A percentile compares a stretch with the other conserved stretches of the same genome.
Conservation (phyloP, 2,797 vertebrate species). For the Catharus ustulatus region DNA sequence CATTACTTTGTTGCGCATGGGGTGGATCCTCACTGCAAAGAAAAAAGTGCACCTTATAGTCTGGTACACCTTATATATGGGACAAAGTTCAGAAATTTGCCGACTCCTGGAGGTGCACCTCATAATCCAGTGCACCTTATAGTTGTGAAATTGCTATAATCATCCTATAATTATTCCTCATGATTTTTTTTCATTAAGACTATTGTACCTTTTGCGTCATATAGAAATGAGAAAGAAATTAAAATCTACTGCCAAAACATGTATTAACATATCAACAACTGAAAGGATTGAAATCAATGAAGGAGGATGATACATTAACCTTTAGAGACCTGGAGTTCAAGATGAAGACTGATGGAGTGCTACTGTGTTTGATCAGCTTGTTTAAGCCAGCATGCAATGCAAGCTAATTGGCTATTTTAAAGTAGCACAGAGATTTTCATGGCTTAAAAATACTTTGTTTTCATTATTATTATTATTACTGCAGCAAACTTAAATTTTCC, state of each 20-base stretch:
- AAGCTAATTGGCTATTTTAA: slow-evolving; percentile 69
- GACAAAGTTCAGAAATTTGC: no score
- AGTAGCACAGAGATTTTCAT: slow-evolving; percentile 15
- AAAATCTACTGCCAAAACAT: background rate
- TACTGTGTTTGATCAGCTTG: slow-evolving; percentile 56
- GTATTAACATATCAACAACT: slow-evolving; percentile 58
- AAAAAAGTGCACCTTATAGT: no score
- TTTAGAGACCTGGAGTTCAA: slow-evolving; percentile 45
- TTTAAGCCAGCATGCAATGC: slow-evolving; percentile 48
- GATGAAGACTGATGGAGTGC: slow-evolving; percentile 51
- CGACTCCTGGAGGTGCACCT: no score
- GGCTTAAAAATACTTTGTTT: slow-evolving; percentile 42
- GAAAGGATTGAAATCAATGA: slow-evolving; percentile 55
- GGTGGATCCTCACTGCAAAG: no score
- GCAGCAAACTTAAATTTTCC: slow-evolving; percentile 16
- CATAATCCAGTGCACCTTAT: no score
- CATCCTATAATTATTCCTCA: slow-evolving; percentile 8
- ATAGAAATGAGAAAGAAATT: slow-evolving; percentile 45
- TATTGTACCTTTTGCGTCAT: background rate
- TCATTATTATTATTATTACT: slow-evolving; percentile 1
- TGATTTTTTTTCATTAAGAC: background rate
- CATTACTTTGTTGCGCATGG: no score
- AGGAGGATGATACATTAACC: slow-evolving; percentile 57
- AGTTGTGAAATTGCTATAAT: background rate
- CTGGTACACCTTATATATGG: no score